Base-by-base conservation (phyloP, 1,140 invertebrate species). In the Drosophila bipectinata region DNA sequence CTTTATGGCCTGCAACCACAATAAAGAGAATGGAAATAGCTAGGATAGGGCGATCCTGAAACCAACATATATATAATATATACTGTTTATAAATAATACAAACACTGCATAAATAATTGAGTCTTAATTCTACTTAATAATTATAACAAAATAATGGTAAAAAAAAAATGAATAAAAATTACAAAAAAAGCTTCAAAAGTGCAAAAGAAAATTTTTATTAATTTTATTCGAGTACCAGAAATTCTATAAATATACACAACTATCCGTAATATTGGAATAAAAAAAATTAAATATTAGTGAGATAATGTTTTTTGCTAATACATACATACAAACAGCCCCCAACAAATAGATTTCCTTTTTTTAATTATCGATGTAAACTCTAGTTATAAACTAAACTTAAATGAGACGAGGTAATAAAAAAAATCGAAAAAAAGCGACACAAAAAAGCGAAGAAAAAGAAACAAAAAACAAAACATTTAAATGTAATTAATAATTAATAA, bases 321-420 rank as follows among this genome's bases (percentile, higher is more conserved):
- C 57, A 75, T 21, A 14, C 32, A 45, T 21, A 21, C 44, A 26
- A 26, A 15, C 8, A 10, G 9, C 10, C 47, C 58, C 51, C 56
- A 60, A 71, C 26, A 74, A 52, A 78, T 68, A 79, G 45, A 79
- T 83, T 83, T 83, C 72, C 69, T 72, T 80, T 88, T 87, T 88
- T 77, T 77, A 68, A 84, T 79, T 88, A 83, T 88, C 59, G 71
- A 83, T 83, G 83, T 88, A 88, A 80, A 77, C 58, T 72, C 68
- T 88, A 88, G 83, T 69, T 87, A 64, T 87, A 82, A 83, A 75
- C 60, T 87, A 77, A 64, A 78, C 55, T 68, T 88, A 88, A 83
- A 49, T 56, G 67, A 75, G 72, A 60, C 52, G 56, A 60, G 68
- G 54, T 28, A 49, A 48, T 18, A 44, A 41, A 41, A 41, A 41